These are phyloP conservation scores for Hepsetus odoe DNA, from an alignment of 2,113 vertebrate genomes.

Conservation along the genomic window DNA sequence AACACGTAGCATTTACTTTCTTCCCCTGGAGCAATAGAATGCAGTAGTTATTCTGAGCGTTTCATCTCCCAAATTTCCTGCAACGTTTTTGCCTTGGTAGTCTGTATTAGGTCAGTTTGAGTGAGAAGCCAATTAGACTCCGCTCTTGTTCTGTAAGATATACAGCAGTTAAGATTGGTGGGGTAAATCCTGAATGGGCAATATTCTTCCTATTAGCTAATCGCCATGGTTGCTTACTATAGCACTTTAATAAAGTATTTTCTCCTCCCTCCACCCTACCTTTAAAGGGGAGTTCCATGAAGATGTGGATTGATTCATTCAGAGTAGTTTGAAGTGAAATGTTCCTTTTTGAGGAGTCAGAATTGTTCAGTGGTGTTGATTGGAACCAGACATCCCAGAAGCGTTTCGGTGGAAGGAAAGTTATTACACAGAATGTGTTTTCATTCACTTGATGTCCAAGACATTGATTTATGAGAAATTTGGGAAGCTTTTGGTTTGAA, in stretches of 20 bases:
- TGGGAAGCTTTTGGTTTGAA: background rate
- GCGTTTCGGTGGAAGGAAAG: no score
- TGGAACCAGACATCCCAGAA: no score
- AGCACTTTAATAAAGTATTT: slow-evolving; percentile 23
- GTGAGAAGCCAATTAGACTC: background rate
- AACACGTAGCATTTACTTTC: background rate
- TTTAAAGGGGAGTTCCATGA: background rate
- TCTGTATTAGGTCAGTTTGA: background rate
- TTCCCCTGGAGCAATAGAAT: background rate
- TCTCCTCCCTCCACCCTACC: background rate
- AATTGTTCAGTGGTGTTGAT: no score
- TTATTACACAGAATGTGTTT: no score
- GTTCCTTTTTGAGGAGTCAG: no score
- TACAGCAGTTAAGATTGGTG: background rate
- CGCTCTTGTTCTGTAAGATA: background rate
- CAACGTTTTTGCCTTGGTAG: background rate
- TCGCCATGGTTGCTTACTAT: background rate
- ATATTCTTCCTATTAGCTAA: background rate
- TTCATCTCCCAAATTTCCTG: background rate
- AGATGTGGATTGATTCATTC: no score
- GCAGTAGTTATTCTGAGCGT: background rate
- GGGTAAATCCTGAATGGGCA: background rate
- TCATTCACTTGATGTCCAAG: no score
- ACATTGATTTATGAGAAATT: no score
- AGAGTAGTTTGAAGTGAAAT: no score